Base-by-base conservation (phyloP, 2,113 vertebrate genomes). In the Alaudala cheleensis region DNA sequence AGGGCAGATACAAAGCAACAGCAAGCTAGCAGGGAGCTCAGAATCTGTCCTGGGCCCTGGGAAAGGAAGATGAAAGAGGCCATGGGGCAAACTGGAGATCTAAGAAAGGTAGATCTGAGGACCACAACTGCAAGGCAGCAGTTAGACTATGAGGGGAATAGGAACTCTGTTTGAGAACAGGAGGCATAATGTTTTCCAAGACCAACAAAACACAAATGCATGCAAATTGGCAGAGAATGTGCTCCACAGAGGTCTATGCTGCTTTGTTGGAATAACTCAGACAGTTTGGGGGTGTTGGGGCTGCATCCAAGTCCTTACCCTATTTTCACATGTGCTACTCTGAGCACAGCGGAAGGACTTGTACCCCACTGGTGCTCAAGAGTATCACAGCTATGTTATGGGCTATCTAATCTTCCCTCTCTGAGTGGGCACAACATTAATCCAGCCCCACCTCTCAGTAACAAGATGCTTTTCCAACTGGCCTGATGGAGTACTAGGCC, bases 391-490 rank as follows among this genome's bases (percentile, higher is more conserved):
- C 60, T 58, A 53, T 56, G 33, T 60, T 71, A 77, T 24, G 56
- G 71, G 39, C 71, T 90, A 26, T 14, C 79, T 94, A 90, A 92
- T 88, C 64, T 65, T 81, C 37, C 37, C 44, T 69, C 91, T 83
- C 80, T 37, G 82, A 94, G 69, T 81, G 86, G 85, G 85, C 81
- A 95, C 76, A 78, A 81, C 69, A 92, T 64, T 88, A 97, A 96
- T 90, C 85, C 94, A 95, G 80, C 74, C 44, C 85, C 90, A 71
- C 86, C 85, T 94, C 95, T 86, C 90, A 71, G 82, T 37, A 77
- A 88, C 76, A 78, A 90, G 88, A 95, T 93, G 88, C 67, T 90
- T 96, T 92, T 96, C 88, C 95, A 96, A 74, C 56, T 81, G 85
- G 79, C 56, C 76, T 95, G 90, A 64, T 71, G 66, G 76, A 95